Conservation (phyloP, 1,140 invertebrate genomes). For the Meloidogyne floridensis region DNA sequence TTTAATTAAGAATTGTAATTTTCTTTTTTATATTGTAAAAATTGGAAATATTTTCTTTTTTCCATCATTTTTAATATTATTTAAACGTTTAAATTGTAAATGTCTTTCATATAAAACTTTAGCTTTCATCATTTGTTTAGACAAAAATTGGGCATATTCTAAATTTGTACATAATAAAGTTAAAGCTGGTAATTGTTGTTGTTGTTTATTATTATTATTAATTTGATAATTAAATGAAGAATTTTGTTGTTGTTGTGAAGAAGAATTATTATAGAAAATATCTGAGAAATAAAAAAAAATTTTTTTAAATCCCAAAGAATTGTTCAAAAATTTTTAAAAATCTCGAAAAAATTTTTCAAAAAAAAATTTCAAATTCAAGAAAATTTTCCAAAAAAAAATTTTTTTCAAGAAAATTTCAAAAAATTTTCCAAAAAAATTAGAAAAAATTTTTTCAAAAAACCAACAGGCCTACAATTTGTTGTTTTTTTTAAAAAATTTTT, state of each 20-base stretch:
- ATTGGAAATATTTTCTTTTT: conserved; percentile 9
- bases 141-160: conserved; percentile 5
- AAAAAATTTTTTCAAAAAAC: not conserved
- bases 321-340: not conserved
- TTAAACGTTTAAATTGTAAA: not conserved
- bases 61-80: conserved; percentile 6
- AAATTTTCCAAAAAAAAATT: no score
- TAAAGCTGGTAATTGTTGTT: not conserved
- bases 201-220: not conserved
- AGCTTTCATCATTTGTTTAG: conserved; percentile 27
- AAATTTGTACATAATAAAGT: conserved; percentile 21
- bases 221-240: conserved; percentile 1
- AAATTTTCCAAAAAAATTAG: not conserved
- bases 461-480: no score
- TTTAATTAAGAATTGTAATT: not conserved
- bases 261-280: not conserved
- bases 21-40: conserved; percentile 20
- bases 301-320: no score
- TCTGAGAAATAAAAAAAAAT: not conserved
- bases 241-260: not conserved
- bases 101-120: conserved; percentile 17
- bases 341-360: not conserved
- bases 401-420: no score
- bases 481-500: not conserved
- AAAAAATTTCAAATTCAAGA: not conserved